Base-by-base conservation (phyloP, 2,888 invertebrate genomes). In the Dendrolimus houi region DNA sequence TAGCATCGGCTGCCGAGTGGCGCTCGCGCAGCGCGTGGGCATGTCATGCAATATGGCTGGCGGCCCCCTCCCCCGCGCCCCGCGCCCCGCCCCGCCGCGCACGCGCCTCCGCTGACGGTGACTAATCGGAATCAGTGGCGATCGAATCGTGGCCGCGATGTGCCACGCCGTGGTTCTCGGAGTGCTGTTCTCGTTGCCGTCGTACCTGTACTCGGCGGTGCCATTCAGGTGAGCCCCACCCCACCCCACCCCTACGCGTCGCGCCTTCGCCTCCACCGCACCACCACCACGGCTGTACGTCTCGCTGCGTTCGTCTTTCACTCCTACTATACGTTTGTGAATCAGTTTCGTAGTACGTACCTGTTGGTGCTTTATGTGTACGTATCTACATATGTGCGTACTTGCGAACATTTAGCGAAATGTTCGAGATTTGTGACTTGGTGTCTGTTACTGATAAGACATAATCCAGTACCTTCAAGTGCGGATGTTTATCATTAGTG, bases 81-180 rank as follows among this genome's bases (percentile, higher is more conserved):
- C 12, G 47, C 47, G 9, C 12, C 47, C 6, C 10, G 47, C 47
- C 9, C 2, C 12, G 47, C 47, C 2, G 47, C 47, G 47, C 47
- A 47, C 47, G 47, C 10, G 9, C 9, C 47, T 7, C 47, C 47
- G 12, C 8, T 0, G 29, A 29, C 29, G 29, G 47, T 47, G 47
- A 47, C 47, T 9, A 47, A 47, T 47, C 47, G 12, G 47, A 47
- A 47, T 47, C 47, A 47, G 47, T 47, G 47, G 9, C 47, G 12
- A 47, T 47, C 47, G 47, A 74, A 76, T 80, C 68, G 64, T 60
- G 65, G 65, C 57, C 79, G 80, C 67, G 68, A 87, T 87, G 87
- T 87, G 87, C 70, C 85, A 87, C 81, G 84, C 87, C 66, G 80
- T 88, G 67, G 86, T 87, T 57, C 83, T 88, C 68, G 87, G 87